These are phyloP conservation scores for Agrotis segetum DNA, from an alignment of 2,888 invertebrate species.

Conservation along the genomic window DNA sequence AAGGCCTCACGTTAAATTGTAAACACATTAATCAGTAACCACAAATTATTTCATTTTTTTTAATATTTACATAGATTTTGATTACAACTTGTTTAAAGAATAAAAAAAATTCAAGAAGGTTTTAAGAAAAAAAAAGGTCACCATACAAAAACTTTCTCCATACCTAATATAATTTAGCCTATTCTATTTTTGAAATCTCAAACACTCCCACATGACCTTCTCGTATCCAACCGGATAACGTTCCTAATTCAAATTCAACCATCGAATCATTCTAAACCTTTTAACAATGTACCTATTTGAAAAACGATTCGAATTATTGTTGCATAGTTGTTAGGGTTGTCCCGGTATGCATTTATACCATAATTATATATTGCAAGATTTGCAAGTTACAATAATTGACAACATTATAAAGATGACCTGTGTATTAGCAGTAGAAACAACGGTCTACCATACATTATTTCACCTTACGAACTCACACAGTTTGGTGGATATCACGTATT, in stretches of 20 bases:
- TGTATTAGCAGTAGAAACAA: too few species aligned
- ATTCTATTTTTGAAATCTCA: conserved; percentile 51
- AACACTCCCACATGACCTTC: conserved; percentile 63
- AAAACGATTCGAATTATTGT: conserved; percentile 47
- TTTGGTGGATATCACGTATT: too few species aligned
- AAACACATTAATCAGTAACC: not conserved
- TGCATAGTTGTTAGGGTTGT: conserved; percentile 47
- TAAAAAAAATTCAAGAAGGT: too few species aligned
- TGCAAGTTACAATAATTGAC: not conserved
- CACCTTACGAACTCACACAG: too few species aligned
- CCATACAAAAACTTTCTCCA: conserved; percentile 47
- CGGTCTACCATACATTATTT: too few species aligned
- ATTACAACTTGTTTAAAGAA: too few species aligned
- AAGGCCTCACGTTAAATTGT: conserved; percentile 4
- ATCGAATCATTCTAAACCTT: conserved; percentile 56
- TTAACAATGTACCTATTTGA: conserved; percentile 57
- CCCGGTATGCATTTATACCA: not conserved
- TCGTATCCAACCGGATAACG: conserved; percentile 52
- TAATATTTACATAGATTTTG: too few species aligned
- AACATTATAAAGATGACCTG: too few species aligned
- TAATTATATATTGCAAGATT: not conserved
- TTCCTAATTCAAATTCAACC: conserved; percentile 58
- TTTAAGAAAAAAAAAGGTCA: not conserved
- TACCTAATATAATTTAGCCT: conserved; percentile 25
- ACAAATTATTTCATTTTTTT: not conserved